Percentiles rank a stretch among this genome's conserved stretches.
These are phyloP conservation scores for Echiichthys vipera DNA, from an alignment of 2,797 vertebrate genomes.

Conservation along the genomic window DNA sequence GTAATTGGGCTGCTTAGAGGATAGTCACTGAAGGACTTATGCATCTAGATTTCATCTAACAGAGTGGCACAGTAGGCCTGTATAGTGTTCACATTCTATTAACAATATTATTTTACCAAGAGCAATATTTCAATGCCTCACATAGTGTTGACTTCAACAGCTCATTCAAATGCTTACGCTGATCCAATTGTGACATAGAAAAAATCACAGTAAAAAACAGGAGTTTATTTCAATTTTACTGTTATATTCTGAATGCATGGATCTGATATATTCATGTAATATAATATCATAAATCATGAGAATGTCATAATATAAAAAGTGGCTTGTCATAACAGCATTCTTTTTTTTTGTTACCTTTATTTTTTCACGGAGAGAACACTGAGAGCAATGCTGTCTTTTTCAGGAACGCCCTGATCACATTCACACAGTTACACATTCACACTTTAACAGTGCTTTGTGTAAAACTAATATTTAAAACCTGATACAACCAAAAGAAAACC, in stretches of 20 bases:
- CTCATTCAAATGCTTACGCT: background rate
- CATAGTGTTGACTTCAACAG: background rate
- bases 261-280: background rate
- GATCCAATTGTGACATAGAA: background rate
- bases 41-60: background rate
- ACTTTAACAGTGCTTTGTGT: background rate
- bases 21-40: background rate
- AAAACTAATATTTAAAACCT: background rate
- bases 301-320: background rate
- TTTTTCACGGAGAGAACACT: no score
- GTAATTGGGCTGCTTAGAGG: no score
- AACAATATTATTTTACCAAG: background rate
- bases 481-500: background rate
- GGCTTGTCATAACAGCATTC: background rate
- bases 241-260: background rate
- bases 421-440: no score
- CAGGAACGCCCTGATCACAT: no score
- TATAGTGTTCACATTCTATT: background rate
- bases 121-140: background rate
- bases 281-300: background rate
- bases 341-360: no score
- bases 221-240: no score
- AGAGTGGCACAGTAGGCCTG: background rate
- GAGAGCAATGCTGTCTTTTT: no score
- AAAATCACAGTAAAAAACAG: background rate